phyloP scores from a whole-genome alignment of 2,797 vertebrate species.

The Aphelocoma californica region DNA sequence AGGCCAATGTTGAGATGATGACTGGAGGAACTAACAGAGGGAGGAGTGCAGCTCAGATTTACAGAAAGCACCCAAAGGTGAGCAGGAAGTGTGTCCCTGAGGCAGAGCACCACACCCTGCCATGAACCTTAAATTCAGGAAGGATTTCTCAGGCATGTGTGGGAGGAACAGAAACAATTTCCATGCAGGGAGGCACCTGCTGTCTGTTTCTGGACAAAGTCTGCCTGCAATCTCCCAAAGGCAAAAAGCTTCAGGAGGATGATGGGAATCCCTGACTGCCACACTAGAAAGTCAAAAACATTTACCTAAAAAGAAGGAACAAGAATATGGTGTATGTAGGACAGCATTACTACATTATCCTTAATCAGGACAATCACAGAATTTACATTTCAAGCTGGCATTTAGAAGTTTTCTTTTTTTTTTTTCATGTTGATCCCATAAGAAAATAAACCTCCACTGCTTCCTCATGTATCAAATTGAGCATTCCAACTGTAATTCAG shows the following conservation, averaged over 20 bases:
- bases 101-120: not conserved
- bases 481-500: not conserved
- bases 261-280: not conserved
- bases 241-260: not conserved
- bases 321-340: not conserved
- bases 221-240: not conserved
- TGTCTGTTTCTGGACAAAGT: not conserved
- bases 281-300: not conserved
- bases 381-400: not conserved
- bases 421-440: not conserved
- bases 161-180: not conserved
- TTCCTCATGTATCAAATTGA: not conserved
- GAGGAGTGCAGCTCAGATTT: not conserved
- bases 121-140: not conserved
- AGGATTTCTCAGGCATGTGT: not conserved
- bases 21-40: not conserved
- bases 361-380: not conserved
- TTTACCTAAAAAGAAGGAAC: not conserved
- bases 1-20: not conserved
- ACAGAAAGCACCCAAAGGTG: not conserved
- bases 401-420: not conserved
- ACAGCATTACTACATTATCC: not conserved
- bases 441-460: not conserved
- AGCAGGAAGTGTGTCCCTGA: not conserved
- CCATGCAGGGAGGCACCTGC: not conserved